A percentile compares a stretch with the other conserved stretches of the same genome.
Conservation (phyloP, 2,113 vertebrate genomes). For the Pluvianellus socialis region DNA sequence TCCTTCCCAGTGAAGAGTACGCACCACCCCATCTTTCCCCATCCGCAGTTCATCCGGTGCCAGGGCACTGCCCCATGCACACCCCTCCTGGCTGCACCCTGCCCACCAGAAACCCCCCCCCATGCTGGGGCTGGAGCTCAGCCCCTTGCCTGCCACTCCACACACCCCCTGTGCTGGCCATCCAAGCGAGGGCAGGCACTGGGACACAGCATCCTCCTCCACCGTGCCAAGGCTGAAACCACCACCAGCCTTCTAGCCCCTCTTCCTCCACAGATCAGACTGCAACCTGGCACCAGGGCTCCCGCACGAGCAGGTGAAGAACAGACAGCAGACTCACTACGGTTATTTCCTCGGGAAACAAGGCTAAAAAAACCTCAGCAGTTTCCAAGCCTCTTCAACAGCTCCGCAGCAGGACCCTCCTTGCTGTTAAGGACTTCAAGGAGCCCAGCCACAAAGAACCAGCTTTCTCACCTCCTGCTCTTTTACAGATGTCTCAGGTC, state of each 20-base stretch:
- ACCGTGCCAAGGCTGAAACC: background rate
- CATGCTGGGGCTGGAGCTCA: background rate
- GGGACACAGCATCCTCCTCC: fast-evolving
- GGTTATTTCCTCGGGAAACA: background rate
- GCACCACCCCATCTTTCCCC: background rate
- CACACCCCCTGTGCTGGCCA: background rate
- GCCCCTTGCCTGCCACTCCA: background rate
- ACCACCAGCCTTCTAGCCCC: background rate
- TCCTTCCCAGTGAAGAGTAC: too few species aligned
- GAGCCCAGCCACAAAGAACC: background rate
- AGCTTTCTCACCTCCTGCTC: background rate
- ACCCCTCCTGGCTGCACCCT: background rate
- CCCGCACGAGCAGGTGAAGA: fast-evolving
- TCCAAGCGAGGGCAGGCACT: background rate
- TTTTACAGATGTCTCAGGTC: background rate
- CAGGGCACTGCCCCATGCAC: background rate
- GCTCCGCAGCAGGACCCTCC: background rate
- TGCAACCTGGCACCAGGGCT: background rate
- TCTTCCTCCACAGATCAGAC: background rate
- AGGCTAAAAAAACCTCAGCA: background rate
- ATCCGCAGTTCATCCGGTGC: background rate
- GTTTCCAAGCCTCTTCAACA: background rate
- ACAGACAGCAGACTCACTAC: fast-evolving
- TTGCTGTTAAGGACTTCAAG: background rate
- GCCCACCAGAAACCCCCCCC: background rate